Evolutionary conservation across 1,140 invertebrate genomes (phyloP).

Genomic region (Drosophila ambigua): DNA sequence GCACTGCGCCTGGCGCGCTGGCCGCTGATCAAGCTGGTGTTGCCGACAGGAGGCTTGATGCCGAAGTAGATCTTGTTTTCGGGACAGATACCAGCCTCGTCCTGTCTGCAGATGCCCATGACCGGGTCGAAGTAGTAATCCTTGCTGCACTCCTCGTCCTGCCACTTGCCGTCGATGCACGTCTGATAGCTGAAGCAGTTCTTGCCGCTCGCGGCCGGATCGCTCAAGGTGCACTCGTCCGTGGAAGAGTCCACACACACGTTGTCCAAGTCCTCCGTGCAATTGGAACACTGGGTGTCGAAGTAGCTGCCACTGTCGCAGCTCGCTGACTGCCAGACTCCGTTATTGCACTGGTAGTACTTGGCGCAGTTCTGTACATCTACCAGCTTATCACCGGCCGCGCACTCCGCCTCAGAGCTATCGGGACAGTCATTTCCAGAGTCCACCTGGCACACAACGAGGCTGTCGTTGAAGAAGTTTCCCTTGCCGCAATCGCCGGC

Average conservation of each 20-base stretch:
- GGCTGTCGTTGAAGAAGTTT: conserved; percentile 38
- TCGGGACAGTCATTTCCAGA: conserved; percentile 24
- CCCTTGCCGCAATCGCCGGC: conserved; percentile 45
- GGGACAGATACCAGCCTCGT: conserved; percentile 26
- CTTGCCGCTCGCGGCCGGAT: conserved; percentile 17
- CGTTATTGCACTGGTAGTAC: conserved; percentile 44
- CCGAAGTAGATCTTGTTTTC: conserved; percentile 27
- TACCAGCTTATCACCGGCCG: background rate
- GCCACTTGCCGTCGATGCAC: conserved; percentile 55
- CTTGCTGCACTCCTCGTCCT: conserved; percentile 23
- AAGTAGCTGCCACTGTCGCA: conserved; percentile 41
- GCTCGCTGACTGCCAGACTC: conserved; percentile 28
- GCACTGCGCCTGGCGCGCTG: conserved; percentile 39
- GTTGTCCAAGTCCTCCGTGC: conserved; percentile 17
- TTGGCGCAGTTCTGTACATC: conserved; percentile 47
- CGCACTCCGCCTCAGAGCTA: conserved; percentile 37
- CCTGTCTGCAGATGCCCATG: conserved; percentile 40
- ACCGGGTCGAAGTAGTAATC: conserved; percentile 45
- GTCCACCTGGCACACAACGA: conserved; percentile 25
- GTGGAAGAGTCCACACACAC: conserved; percentile 18
- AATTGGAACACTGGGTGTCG: background rate
- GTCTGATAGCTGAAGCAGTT: conserved; percentile 49
- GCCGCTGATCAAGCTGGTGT: background rate
- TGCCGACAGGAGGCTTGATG: background rate
- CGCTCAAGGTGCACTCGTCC: conserved; percentile 20